These are phyloP conservation scores for Cerastis rubricosa DNA, from an alignment of 2,888 invertebrate genomes.

Conservation along the genomic window DNA sequence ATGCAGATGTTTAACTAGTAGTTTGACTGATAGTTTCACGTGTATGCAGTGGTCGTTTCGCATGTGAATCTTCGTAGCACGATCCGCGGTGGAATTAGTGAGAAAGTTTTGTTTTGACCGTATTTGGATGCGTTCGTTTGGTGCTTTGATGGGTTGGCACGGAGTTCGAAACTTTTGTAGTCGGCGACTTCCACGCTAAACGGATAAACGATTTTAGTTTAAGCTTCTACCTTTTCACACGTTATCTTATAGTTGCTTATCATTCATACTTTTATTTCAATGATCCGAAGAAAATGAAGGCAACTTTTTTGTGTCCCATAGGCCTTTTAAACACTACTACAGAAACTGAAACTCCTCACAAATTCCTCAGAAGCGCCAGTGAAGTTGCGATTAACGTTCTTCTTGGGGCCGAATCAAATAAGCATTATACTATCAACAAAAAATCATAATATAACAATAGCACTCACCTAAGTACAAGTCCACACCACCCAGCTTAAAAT, in stretches of 20 bases:
- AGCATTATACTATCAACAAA: neutral
- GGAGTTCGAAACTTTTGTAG: slow-evolving; percentile 21
- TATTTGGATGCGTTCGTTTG: slow-evolving; percentile 69
- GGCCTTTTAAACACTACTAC: neutral
- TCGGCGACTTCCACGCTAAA: neutral
- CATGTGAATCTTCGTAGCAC: slow-evolving; percentile 88
- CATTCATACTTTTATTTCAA: neutral
- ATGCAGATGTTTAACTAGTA: slow-evolving; percentile 89
- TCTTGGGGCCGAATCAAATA: neutral
- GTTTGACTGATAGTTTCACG: slow-evolving; percentile 89
- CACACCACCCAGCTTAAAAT: slow-evolving; percentile 42
- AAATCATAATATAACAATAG: neutral
- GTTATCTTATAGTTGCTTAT: neutral
- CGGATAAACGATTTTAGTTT: slow-evolving; percentile 8
- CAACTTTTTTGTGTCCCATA: neutral
- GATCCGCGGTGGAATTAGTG: slow-evolving; percentile 85
- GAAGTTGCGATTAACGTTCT: neutral
- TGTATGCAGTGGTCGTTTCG: slow-evolving; percentile 87
- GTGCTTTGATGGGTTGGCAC: slow-evolving; percentile 27
- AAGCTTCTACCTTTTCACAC: slow-evolving; percentile 6
- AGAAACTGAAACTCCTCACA: neutral
- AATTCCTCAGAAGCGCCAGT: neutral
- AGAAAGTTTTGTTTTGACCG: slow-evolving; percentile 80
- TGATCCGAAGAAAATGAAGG: neutral
- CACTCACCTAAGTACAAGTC: neutral